Conservation (phyloP, 2,888 invertebrate genomes). For the Seladonia tumulorum region DNA sequence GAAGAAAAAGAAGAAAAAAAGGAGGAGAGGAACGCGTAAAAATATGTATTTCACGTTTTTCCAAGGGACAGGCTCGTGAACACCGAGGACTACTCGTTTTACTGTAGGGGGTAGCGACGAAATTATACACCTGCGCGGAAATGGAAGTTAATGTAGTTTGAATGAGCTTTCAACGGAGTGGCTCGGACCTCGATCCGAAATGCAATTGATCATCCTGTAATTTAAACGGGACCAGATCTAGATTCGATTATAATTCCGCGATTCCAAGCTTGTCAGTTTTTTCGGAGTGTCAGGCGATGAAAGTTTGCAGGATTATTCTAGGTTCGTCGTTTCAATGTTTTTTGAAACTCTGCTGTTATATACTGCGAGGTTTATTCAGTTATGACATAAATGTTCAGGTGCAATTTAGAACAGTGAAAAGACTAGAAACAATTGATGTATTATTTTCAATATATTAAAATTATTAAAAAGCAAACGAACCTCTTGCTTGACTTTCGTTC, state of each 20-base stretch:
- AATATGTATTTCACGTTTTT: constrained; percentile 63
- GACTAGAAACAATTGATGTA: too few species aligned
- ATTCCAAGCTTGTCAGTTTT: not conserved
- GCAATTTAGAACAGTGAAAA: too few species aligned
- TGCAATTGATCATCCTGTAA: not conserved
- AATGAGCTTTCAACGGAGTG: not conserved
- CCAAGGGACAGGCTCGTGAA: constrained; percentile 2
- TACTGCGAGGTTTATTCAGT: too few species aligned
- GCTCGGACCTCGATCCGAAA: not conserved
- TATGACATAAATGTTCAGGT: too few species aligned
- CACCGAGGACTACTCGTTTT: constrained; percentile 14
- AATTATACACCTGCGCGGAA: not conserved
- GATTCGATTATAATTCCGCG: not conserved
- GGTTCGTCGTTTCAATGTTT: not conserved
- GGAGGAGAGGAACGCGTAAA: constrained; percentile 46
- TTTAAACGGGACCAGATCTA: not conserved
- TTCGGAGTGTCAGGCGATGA: too few species aligned
- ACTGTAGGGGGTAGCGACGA: constrained; percentile 11
- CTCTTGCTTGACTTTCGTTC: too few species aligned
- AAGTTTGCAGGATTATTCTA: too few species aligned
- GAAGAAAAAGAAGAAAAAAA: constrained; percentile 43
- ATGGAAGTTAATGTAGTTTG: not conserved
- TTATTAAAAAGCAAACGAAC: too few species aligned
- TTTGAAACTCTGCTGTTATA: too few species aligned
- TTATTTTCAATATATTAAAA: too few species aligned